Evolutionary conservation across 1,140 invertebrate genomes (phyloP).

Genomic region (Anastatus disparis): DNA sequence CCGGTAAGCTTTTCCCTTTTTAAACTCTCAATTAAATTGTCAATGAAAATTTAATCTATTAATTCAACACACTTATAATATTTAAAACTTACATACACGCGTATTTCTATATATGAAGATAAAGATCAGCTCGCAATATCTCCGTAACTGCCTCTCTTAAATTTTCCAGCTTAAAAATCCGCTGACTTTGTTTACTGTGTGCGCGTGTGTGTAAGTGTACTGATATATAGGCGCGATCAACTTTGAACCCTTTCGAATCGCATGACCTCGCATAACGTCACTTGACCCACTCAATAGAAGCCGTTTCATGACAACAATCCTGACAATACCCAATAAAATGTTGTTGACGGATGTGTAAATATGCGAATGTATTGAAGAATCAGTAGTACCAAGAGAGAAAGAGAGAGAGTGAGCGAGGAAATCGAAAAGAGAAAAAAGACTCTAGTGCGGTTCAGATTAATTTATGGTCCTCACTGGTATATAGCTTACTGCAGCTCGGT

Average conservation of each 20-base stretch:
- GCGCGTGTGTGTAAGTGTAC: no score
- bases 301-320: conserved; percentile 21
- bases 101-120: no score
- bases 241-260: not conserved
- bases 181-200: no score
- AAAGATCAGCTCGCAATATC: no score
- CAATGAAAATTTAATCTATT: conserved; percentile 21
- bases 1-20: not conserved
- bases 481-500: conserved; percentile 16
- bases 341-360: conserved; percentile 24
- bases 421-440: not conserved
- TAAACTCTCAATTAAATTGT: conserved; percentile 7
- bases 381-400: no score
- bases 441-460: conserved; percentile 41
- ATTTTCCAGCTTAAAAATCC: conserved; percentile 16
- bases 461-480: conserved; percentile 40
- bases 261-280: not conserved
- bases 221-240: no score
- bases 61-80: conserved; percentile 3
- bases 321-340: conserved; percentile 30
- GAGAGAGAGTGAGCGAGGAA: not conserved
- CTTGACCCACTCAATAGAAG: conserved; percentile 5
- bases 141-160: not conserved
- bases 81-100: no score
- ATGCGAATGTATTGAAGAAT: conserved; percentile 21